Evolutionary conservation across 2,113 vertebrate genomes (phyloP), one percentile per base, ranked within the genome.

Genomic region (Columba janthina): DNA sequence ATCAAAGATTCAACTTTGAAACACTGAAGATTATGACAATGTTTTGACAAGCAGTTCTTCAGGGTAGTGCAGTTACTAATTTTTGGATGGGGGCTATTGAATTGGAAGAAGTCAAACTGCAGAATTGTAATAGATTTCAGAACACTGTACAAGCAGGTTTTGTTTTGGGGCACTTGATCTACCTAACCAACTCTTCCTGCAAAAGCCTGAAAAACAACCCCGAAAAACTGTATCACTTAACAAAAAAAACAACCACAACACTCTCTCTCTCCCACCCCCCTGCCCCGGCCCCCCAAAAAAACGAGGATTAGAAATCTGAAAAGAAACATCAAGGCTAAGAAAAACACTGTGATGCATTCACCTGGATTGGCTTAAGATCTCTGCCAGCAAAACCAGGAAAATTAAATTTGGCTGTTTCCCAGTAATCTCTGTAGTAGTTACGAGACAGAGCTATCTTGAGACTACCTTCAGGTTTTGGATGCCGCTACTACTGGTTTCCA

Each of bases 221-320:
- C 13, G 16, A 24, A 64, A 46, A 32, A 34, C 5, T 29, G 53
- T 10, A 29, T 42, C 9, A 24, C 8, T 38, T 24, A 58, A 29
- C 58, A 72, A n/a, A 44, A 34, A 21, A 5, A 58, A 17, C 4
- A 7, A 8, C 13, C 20, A 6, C 20, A 62, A 31, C 16, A 36
- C 8, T 20, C 5, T 9, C 2, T 2, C 19, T 46, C 19, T 9
- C 20, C 8, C 4, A 7, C 10, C 20, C 40, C 48, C 31, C 18
- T 38, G 38, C 38, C 38, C 38, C 38, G 12, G 38, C 11, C 28
- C 14, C 29, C 22, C 22, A 22, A 67, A 25, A 18, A 36, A 10
- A 15, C 12, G 75, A 9, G 14, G 19, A 64, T 88, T 94, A 24
- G 44, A 80, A 61, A 75, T 65, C 75, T 44, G 62, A 48, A 48